A percentile compares a stretch with the other conserved stretches of the same genome.
Evolutionary conservation across 2,888 invertebrate genomes (phyloP).

Genomic region (Octodonta nipae): DNA sequence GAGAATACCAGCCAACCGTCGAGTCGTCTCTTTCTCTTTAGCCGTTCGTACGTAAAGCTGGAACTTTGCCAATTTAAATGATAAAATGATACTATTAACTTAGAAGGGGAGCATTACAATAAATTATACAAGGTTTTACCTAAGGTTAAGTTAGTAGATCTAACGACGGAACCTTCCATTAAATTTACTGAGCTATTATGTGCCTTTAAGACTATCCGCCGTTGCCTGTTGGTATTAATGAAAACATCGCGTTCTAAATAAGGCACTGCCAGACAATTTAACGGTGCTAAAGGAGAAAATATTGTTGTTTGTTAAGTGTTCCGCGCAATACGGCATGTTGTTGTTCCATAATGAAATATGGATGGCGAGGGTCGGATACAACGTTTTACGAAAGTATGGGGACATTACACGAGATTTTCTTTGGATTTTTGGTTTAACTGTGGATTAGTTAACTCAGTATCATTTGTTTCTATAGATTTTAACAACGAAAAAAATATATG

Average conservation of each 20-base stretch:
- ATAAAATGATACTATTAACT: constrained; percentile 36
- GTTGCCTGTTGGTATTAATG: constrained; percentile 24
- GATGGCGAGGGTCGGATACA: no score
- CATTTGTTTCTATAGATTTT: no score
- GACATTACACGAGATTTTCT: no score
- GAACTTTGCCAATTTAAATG: constrained; percentile 36
- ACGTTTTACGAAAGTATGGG: no score
- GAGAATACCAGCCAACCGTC: constrained; percentile 3
- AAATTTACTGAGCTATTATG: constrained; percentile 26
- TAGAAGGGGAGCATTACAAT: constrained; percentile 30
- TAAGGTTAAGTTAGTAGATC: constrained; percentile 27
- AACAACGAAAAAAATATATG: no score
- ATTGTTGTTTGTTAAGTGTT: no score
- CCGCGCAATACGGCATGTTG: no score
- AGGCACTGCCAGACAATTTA: constrained; percentile 16
- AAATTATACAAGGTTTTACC: constrained; percentile 35
- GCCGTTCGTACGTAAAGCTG: constrained; percentile 19
- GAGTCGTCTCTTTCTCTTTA: constrained; percentile 16
- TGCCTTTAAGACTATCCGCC: constrained; percentile 23
- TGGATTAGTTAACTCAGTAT: no score
- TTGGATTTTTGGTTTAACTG: no score
- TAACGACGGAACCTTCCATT: constrained; percentile 21
- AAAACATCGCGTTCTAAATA: constrained; percentile 18
- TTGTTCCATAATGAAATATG: no score
- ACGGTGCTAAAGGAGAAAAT: constrained; percentile 7